Evolutionary conservation across 2,888 invertebrate genomes (phyloP), one percentile per base, ranked within the genome.

Genomic region (Latheticus oryzae): DNA sequence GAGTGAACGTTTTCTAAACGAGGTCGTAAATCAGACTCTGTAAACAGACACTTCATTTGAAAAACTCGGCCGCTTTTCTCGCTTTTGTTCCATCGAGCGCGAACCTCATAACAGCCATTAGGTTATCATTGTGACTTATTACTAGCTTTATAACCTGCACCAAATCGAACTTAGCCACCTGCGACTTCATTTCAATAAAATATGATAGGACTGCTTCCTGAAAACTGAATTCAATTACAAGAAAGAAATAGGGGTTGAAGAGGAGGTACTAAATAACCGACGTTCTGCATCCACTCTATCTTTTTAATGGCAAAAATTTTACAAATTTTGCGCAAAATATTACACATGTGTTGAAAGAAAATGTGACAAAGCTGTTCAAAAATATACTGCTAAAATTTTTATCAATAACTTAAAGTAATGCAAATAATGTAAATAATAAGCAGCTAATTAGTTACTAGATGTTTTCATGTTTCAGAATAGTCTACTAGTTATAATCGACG

Each of bases 171-270:
- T 56, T 52, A 62, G 66, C 69, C 74, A 75, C 74, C 74, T 75
- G 75, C 73, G 72, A 73, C 74, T 74, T 74, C 73, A 74, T 73
- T 74, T 74, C 73, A 72, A 73, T 74, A 73, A 74, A 75, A 74
- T 74, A 75, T 69, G 72, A 70, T 66, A 66, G 65, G 64, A 61
- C 47, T 38, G 61, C 63, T 68, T 69, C 67, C 68, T 64, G 66
- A 67, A 68, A 69, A 70, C 65, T 66, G 66, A 69, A 71, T 73
- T 73, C 72, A 70, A 73, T 72, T 73, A 70, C 66, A 55, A 62
- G 62, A 59, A 63, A 68, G 68, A 67, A 59, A 58, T 58, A 50
- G 50, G 30, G 23, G 16, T 12, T 9, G 45, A 12, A 15, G 26
- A 16, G 48, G 24, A 26, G 40, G 42, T 28, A 38, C 32, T 55